Conservation (phyloP, 2,113 vertebrate genomes). For the Aspidoscelis tigris region DNA sequence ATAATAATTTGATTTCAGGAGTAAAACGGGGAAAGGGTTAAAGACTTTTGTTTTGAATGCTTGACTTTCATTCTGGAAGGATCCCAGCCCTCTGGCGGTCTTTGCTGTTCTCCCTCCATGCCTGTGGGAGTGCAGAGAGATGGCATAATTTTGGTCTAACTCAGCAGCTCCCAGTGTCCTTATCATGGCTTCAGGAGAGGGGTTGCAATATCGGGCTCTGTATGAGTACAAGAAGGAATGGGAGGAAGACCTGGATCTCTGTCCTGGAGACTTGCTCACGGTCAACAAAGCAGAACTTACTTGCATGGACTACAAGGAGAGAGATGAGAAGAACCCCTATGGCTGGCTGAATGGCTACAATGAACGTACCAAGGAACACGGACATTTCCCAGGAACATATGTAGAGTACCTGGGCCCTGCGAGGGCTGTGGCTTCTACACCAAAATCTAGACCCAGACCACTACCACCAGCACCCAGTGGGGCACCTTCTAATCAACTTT, state of each 20-base stretch:
- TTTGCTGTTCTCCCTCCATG: background rate
- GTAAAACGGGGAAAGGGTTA: background rate
- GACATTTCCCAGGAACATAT: constrained; percentile 83
- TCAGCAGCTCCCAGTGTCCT: background rate
- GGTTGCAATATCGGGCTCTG: constrained; percentile 82
- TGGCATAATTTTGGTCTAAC: fast-evolving
- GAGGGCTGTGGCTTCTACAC: constrained; percentile 23
- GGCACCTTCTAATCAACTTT: constrained; percentile 52
- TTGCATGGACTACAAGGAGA: constrained; percentile 75
- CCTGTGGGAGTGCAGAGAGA: fast-evolving
- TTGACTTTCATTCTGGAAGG: background rate
- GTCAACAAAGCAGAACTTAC: constrained; percentile 73
- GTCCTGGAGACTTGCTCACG: constrained; percentile 80
- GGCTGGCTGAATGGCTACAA: constrained; percentile 84
- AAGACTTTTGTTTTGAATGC: background rate
- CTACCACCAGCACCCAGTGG: constrained; percentile 63
- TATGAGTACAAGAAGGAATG: constrained; percentile 82
- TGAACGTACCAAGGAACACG: constrained; percentile 82
- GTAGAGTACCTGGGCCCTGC: constrained; percentile 81
- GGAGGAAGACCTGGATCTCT: constrained; percentile 81
- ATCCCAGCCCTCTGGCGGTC: too few relatives aligned
- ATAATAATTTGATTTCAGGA: background rate
- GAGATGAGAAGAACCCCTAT: constrained; percentile 76
- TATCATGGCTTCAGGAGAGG: constrained; percentile 77
- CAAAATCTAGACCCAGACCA: constrained; percentile 77